phyloP scores from a whole-genome alignment of 2,797 vertebrate species.

The Pelodytes ibericus region DNA sequence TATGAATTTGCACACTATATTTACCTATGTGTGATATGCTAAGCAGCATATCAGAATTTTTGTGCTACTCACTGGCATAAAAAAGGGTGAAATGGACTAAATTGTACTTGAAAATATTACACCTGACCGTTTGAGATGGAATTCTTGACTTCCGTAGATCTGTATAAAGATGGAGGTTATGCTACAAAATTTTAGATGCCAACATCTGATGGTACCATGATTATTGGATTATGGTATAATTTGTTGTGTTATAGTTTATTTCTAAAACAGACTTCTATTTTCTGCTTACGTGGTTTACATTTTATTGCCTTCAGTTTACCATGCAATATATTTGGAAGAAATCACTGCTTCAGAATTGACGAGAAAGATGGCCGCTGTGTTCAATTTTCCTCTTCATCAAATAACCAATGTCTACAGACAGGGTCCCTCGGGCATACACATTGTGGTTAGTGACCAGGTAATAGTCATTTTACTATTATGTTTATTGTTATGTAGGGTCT shows the following conservation, averaged over 20 bases:
- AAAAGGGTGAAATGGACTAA: too few species aligned
- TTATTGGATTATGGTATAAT: too few species aligned
- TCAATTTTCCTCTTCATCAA: conserved; percentile 85
- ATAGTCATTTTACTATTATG: conserved; percentile 12
- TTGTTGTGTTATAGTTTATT: neutral
- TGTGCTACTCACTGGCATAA: too few species aligned
- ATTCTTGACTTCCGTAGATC: too few species aligned
- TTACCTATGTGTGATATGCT: too few species aligned
- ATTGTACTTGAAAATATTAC: too few species aligned
- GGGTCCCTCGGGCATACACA: conserved; percentile 91
- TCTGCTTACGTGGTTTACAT: conserved; percentile 1
- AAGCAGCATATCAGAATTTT: too few species aligned
- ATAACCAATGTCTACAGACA: conserved; percentile 93
- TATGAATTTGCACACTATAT: too few species aligned
- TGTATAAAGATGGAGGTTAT: too few species aligned
- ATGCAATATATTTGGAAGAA: conserved; percentile 92
- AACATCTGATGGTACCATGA: too few species aligned
- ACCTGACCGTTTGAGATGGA: too few species aligned
- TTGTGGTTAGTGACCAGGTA: conserved; percentile 92
- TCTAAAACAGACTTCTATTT: neutral
- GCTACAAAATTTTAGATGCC: too few species aligned
- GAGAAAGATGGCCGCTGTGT: conserved; percentile 88
- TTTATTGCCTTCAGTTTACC: conserved; percentile 87
- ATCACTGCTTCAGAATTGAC: conserved; percentile 89
- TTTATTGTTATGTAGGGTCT: neutral